Evolutionary conservation across 1,140 invertebrate genomes (phyloP).

Genomic region (Cotesia typhae): DNA sequence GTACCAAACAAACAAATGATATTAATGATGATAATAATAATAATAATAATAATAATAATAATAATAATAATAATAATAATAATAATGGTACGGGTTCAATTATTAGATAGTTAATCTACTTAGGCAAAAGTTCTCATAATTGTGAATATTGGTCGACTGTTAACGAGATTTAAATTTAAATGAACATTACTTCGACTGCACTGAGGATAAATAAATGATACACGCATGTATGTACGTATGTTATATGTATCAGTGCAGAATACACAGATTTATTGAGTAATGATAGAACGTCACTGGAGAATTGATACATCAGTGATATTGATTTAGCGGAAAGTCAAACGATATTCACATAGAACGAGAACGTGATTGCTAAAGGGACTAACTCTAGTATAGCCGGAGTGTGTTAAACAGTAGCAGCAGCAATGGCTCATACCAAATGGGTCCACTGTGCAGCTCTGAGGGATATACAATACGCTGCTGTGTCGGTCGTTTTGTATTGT

Average conservation of each 20-base stretch:
- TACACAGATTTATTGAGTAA: not conserved
- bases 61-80: too few relatives aligned
- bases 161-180: not conserved
- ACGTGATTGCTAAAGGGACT: slow-evolving; percentile 33
- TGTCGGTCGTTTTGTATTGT: slow-evolving; percentile 28
- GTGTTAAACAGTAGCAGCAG: slow-evolving; percentile 30
- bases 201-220: not conserved
- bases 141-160: slow-evolving; percentile 7
- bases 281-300: not conserved
- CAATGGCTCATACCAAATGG: slow-evolving; percentile 31
- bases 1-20: too few relatives aligned
- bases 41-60: too few relatives aligned
- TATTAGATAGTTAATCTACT: slow-evolving; percentile 9
- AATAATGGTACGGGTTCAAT: not conserved
- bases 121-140: not conserved
- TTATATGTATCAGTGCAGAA: too few relatives aligned
- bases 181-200: too few relatives aligned
- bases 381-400: slow-evolving; percentile 26
- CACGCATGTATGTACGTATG: too few relatives aligned
- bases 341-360: slow-evolving; percentile 34
- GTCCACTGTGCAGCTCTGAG: slow-evolving; percentile 24
- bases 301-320: slow-evolving; percentile 15
- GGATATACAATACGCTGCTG: slow-evolving; percentile 20
- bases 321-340: slow-evolving; percentile 13
- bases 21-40: too few relatives aligned